Evolutionary conservation across 2,113 vertebrate genomes (phyloP).

Genomic region (Campylorhamphus procurvoides): DNA sequence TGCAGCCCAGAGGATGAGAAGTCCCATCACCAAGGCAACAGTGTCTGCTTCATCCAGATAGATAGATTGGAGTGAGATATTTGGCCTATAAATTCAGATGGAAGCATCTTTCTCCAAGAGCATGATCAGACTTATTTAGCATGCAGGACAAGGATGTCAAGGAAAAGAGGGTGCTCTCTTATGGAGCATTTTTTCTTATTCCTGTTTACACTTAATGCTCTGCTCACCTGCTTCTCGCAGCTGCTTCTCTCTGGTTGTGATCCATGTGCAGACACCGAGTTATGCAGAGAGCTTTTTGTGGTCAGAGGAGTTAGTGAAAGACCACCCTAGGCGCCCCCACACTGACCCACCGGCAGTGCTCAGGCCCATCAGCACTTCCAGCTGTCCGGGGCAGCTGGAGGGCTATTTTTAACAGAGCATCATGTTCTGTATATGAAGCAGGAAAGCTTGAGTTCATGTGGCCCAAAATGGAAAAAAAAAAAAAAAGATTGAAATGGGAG

Average conservation of each 20-base stretch:
- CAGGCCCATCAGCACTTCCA: background rate
- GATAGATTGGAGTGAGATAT: background rate
- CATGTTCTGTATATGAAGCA: background rate
- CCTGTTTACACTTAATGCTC: background rate
- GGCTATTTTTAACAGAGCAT: background rate
- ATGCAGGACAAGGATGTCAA: background rate
- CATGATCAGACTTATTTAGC: background rate
- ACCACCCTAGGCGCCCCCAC: background rate
- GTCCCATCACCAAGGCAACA: conserved; percentile 51
- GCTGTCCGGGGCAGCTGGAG: conserved; percentile 34
- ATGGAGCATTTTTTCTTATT: background rate
- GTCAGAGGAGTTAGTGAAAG: background rate
- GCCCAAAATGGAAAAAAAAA: background rate
- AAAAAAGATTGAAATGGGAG: background rate
- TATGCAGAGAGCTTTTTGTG: conserved; percentile 24
- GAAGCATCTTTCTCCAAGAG: background rate
- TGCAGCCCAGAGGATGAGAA: background rate
- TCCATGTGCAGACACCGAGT: background rate
- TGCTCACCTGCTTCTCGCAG: background rate
- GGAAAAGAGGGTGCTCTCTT: background rate
- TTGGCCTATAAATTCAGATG: background rate
- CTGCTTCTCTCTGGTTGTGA: conserved; percentile 5
- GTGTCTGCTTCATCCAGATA: background rate
- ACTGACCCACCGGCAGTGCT: background rate
- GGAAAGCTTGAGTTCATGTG: background rate